phyloP scores from a whole-genome alignment of 2,113 vertebrate genomes.

The Hippocampus comes region DNA sequence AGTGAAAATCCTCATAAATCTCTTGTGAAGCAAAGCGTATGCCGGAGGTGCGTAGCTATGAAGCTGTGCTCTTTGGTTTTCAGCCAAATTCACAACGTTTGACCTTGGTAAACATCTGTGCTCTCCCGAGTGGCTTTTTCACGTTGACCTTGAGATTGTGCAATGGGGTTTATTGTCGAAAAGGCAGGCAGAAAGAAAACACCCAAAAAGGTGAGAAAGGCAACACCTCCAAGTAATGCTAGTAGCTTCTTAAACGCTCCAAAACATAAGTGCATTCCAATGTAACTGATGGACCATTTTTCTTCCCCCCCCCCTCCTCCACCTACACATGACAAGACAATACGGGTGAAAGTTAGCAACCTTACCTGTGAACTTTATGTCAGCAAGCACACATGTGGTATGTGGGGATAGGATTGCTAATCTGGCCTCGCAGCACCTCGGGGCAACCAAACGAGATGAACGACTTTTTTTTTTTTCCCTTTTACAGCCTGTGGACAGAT shows the following conservation, averaged over 20 bases:
- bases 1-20: too few relatives aligned
- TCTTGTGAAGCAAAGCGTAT: too few relatives aligned
- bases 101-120: too few relatives aligned
- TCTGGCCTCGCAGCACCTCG: constrained; percentile 30
- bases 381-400: constrained; percentile 31
- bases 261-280: constrained; percentile 58
- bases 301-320: constrained; percentile 19
- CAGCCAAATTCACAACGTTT: too few relatives aligned
- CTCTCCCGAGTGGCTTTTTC: neutral
- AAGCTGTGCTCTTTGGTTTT: too few relatives aligned
- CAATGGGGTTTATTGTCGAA: neutral
- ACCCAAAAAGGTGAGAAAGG: constrained; percentile 10
- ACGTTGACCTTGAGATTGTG: neutral
- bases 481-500: constrained; percentile 39
- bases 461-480: constrained; percentile 17
- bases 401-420: constrained; percentile 61
- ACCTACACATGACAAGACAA: constrained; percentile 54
- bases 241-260: constrained; percentile 15
- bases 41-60: too few relatives aligned
- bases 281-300: constrained; percentile 41
- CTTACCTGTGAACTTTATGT: constrained; percentile 58
- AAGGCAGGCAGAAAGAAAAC: neutral
- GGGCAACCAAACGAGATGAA: constrained; percentile 26
- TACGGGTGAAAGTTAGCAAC: constrained; percentile 61
- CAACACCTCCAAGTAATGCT: constrained; percentile 28